Conservation (phyloP, 2,797 vertebrate genomes). For the Simalia tracyae region DNA sequence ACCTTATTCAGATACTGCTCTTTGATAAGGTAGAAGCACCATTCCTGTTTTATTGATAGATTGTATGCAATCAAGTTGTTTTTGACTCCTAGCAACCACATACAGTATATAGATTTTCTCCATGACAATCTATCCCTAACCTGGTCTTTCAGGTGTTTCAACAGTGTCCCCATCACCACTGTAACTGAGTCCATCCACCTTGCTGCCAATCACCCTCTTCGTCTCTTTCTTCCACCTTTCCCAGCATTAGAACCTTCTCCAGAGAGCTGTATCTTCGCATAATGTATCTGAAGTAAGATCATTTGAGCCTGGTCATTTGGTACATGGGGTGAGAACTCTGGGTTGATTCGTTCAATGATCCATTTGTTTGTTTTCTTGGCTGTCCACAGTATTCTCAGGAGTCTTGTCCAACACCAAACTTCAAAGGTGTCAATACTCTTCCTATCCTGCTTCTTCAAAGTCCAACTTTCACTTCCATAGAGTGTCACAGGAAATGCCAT, state of each 20-base stretch:
- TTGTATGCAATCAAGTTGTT: neutral
- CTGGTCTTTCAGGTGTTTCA: neutral
- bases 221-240: neutral
- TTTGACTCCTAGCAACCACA: neutral
- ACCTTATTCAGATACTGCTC: neutral
- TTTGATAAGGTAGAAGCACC: neutral
- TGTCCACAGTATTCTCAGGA: neutral
- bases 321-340: neutral
- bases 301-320: neutral
- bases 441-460: neutral
- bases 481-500: neutral
- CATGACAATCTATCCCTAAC: neutral
- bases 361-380: neutral
- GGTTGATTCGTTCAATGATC: neutral
- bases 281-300: neutral
- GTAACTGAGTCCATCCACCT: neutral
- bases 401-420: neutral
- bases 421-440: neutral
- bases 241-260: neutral
- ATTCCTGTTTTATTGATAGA: neutral
- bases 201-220: neutral
- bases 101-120: neutral
- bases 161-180: neutral
- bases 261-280: neutral
- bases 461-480: neutral